Conservation (phyloP, 2,113 vertebrate species). For the Clarias batrachus region DNA sequence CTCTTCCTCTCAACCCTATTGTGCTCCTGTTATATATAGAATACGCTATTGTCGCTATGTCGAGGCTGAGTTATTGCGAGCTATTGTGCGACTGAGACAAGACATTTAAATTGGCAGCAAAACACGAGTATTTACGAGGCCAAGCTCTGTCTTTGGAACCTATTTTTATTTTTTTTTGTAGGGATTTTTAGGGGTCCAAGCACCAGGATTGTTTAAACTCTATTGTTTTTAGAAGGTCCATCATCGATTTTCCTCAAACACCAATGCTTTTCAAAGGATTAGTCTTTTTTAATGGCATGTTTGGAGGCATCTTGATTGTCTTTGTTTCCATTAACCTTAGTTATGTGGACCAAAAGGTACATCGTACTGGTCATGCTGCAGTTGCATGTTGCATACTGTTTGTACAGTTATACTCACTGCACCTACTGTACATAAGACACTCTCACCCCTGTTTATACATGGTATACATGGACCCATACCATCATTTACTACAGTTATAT, state of each 20-base stretch:
- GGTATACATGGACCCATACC: too few species aligned
- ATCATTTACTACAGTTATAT: too few species aligned
- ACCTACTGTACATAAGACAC: too few species aligned
- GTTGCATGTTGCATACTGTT: too few species aligned
- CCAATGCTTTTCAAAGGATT: too few species aligned
- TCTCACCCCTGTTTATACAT: too few species aligned
- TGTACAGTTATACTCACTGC: too few species aligned
- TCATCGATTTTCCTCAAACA: background rate
- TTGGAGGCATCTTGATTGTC: background rate
- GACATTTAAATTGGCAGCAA: conserved; percentile 18
- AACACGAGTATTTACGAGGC: conserved; percentile 12
- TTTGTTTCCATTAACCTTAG: background rate
- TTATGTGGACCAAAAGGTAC: background rate
- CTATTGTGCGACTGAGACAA: background rate
- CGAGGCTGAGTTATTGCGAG: background rate
- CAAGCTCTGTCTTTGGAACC: background rate
- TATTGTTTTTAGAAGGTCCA: background rate
- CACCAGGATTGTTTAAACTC: background rate
- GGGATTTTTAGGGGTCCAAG: background rate
- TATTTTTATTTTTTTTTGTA: background rate
- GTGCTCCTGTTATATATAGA: conserved; percentile 31
- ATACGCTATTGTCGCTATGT: background rate
- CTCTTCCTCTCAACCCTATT: conserved; percentile 27
- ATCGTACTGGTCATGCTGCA: background rate
- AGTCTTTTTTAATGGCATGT: too few species aligned